These are phyloP conservation scores for Dryoscopus gambensis DNA, from an alignment of 2,113 vertebrate genomes.

Conservation along the genomic window DNA sequence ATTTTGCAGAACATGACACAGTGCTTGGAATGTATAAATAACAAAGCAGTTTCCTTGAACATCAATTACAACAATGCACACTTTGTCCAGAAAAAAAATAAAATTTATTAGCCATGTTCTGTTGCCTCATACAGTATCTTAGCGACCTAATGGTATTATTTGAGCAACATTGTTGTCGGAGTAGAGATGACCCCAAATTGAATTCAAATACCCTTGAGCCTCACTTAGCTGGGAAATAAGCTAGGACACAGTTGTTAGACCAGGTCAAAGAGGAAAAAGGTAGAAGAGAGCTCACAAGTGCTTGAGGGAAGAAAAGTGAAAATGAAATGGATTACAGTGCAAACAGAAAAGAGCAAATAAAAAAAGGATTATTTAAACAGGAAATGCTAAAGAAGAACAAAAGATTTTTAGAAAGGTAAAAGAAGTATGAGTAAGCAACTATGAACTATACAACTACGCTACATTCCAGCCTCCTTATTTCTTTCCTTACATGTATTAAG, in stretches of 20 bases:
- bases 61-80: constrained; percentile 20
- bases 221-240: constrained; percentile 35
- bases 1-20: constrained; percentile 25
- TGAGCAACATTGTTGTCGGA: background rate
- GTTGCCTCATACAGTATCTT: background rate
- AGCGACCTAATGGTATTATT: constrained; percentile 30
- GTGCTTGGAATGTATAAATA: constrained; percentile 6
- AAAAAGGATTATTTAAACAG: background rate
- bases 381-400: background rate
- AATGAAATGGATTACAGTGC: constrained; percentile 18
- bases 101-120: background rate
- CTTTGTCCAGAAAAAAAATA: constrained; percentile 20
- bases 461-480: background rate
- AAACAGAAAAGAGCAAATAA: constrained; percentile 7
- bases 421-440: background rate
- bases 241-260: constrained; percentile 44
- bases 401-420: background rate
- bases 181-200: constrained; percentile 32
- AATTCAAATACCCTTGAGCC: constrained; percentile 54
- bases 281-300: background rate
- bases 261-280: constrained; percentile 24
- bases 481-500: background rate
- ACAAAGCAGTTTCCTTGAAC: background rate
- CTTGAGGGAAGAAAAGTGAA: background rate
- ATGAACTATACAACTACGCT: background rate